Base-by-base conservation (phyloP, 2,888 invertebrate species). In the Chorisops tibialis region DNA sequence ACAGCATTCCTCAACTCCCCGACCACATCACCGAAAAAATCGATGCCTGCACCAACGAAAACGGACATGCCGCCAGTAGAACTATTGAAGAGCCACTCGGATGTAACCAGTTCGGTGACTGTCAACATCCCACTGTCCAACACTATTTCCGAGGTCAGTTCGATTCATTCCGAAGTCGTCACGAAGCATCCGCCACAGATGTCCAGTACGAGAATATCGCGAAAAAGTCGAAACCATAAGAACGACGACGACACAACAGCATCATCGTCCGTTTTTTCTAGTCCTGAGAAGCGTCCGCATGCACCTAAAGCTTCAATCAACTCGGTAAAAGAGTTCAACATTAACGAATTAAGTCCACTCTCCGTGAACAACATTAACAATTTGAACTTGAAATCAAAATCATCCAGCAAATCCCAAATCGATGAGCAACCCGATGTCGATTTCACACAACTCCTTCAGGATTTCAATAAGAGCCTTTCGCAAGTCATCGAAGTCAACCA, bases 401-500 rank as follows among this genome's bases (percentile, higher is more conserved):
- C 37, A 4, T 47, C 38, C n/a, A 37, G 9, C 9, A 12, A 14
- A 11, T 56, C 45, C 11, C 30, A 22, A 6, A 30, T 18, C 4
- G 43, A 43, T 19, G 19, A 43, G 43, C n/a, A 35, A 16, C 19
- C 45, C 3, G 9, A 35, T 11, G 56, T 43, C 12, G 65, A 71
- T 35, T 70, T 73, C 24, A 69, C 67, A 39, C 68, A 72, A 59
- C 66, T 74, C 4, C 64, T 75, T 11, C 67, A 70, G 38, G 73
- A 73, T 54, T 75, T 75, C 38, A 74, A 74, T 66, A 69, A 71
- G 41, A 74, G 72, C 58, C 66, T 75, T 1, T 70, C 72, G 1
- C 72, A 74, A 58, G 74, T 73, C 0, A 71, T 75, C 56, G 68
- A 72, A 65, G 74, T 73, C 0, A 73, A 74, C 66, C 69, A 74